Conservation (phyloP, 2,113 vertebrate species). For the Scomber japonicus region DNA sequence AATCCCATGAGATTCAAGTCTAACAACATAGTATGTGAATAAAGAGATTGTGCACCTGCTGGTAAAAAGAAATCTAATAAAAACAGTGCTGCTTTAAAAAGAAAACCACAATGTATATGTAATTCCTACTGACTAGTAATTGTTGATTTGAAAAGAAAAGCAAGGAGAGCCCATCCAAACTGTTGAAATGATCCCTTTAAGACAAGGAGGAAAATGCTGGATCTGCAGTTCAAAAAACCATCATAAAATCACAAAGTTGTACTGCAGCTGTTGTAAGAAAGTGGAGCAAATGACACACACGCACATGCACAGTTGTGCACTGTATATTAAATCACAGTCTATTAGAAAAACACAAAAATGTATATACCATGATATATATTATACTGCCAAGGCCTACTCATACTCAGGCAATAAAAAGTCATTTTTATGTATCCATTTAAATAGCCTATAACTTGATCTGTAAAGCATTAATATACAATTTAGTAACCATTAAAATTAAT, state of each 20-base stretch:
- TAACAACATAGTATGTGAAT: background rate
- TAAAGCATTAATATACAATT: conserved; percentile 20
- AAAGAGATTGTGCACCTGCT: too few species aligned
- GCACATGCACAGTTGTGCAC: background rate
- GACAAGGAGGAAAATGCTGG: background rate
- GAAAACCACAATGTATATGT: background rate
- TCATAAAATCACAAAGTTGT: conserved; percentile 1
- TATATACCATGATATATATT: conserved; percentile 1
- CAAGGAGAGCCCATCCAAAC: background rate
- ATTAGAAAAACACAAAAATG: background rate
- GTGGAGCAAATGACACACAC: conserved; percentile 19
- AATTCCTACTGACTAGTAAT: background rate
- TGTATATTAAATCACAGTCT: conserved; percentile 14
- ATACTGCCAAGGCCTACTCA: background rate
- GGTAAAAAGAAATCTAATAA: too few species aligned
- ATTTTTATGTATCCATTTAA: background rate
- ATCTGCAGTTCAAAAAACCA: background rate
- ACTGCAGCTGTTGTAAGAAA: conserved; percentile 16
- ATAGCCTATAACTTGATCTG: background rate
- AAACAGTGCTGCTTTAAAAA: background rate
- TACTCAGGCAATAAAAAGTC: conserved; percentile 19
- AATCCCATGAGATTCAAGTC: background rate
- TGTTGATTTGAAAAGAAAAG: background rate
- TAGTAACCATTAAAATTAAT: conserved; percentile 28
- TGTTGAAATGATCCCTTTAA: background rate